phyloP scores from a whole-genome alignment of 2,113 vertebrate species.

The Callipepla californica region DNA sequence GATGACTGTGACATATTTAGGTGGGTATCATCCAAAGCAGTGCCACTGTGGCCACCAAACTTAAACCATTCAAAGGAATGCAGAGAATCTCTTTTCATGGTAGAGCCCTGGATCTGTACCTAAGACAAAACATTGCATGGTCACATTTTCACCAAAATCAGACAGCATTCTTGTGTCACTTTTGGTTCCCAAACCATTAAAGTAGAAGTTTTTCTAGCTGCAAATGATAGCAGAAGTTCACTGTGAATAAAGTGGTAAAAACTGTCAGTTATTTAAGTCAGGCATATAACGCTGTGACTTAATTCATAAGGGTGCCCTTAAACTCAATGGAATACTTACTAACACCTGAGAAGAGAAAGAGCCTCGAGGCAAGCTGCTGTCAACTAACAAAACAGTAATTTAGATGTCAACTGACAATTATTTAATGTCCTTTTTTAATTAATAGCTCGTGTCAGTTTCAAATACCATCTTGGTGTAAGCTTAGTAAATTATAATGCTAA shows the following conservation, averaged over 20 bases:
- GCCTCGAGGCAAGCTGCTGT: slow-evolving; percentile 34
- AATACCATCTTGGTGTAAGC: slow-evolving; percentile 64
- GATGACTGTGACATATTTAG: neutral
- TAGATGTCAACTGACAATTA: slow-evolving; percentile 58
- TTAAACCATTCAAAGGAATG: neutral
- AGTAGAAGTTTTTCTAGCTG: neutral
- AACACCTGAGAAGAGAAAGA: slow-evolving; percentile 25
- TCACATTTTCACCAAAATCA: neutral
- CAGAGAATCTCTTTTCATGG: neutral
- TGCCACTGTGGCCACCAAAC: fast-evolving
- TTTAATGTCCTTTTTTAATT: slow-evolving; percentile 61
- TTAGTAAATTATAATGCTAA: slow-evolving; percentile 68
- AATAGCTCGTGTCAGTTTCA: slow-evolving; percentile 66
- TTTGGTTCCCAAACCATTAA: neutral
- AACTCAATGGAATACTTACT: slow-evolving; percentile 45
- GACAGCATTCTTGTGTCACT: neutral
- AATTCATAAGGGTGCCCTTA: slow-evolving; percentile 14
- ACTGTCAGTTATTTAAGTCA: neutral
- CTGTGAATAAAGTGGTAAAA: neutral
- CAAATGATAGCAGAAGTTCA: neutral
- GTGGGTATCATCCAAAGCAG: neutral
- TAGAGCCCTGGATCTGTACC: neutral
- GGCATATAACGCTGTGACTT: slow-evolving; percentile 1
- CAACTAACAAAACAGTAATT: slow-evolving; percentile 53
- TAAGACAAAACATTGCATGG: neutral